Conservation (phyloP, 2,113 vertebrate genomes). For the Carassius auratus region DNA sequence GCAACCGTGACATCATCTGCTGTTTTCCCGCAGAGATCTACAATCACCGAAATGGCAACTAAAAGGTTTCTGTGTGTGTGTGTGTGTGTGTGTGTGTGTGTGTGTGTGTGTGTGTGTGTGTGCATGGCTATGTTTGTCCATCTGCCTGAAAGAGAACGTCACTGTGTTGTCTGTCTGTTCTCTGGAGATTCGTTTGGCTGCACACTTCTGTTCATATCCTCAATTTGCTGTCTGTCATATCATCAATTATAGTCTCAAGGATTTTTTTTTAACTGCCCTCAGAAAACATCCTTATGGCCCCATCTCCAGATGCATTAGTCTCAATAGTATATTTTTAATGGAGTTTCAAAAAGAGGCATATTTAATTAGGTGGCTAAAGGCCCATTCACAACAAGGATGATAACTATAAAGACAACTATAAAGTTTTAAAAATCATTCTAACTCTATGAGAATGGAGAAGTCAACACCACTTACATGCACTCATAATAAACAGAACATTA, state of each 20-base stretch:
- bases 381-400: neutral
- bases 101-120: too few relatives aligned
- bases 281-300: neutral
- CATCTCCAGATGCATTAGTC: neutral
- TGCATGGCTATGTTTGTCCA: neutral
- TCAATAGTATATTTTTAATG: neutral
- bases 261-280: neutral
- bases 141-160: conserved; percentile 41
- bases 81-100: too few relatives aligned
- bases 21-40: conserved; percentile 68
- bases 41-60: conserved; percentile 51
- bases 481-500: neutral
- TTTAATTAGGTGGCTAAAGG: neutral
- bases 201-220: neutral
- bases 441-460: neutral
- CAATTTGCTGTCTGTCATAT: neutral
- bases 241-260: neutral
- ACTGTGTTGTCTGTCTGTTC: conserved; percentile 51
- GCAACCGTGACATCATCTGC: conserved; percentile 78
- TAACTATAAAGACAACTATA: neutral
- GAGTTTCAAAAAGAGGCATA: neutral
- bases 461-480: too few relatives aligned
- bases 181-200: conserved; percentile 12
- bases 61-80: conserved; percentile 45
- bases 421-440: neutral